phyloP scores from a whole-genome alignment of 2,797 vertebrate genomes.

The Australoheros facetus region DNA sequence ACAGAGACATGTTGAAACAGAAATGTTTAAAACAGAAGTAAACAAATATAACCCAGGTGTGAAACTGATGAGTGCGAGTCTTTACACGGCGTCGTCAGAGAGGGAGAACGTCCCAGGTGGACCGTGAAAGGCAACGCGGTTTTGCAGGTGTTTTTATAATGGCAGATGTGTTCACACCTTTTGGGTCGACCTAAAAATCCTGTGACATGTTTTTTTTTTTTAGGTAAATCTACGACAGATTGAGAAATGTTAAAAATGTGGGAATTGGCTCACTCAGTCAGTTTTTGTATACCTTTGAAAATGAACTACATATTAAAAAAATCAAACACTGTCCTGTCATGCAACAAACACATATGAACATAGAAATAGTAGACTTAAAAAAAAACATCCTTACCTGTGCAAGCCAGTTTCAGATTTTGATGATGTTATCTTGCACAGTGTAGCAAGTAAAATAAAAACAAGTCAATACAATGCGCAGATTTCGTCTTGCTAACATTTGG shows the following conservation, averaged over 20 bases:
- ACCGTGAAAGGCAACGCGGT: not conserved
- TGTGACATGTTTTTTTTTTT: not conserved
- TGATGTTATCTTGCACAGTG: not conserved
- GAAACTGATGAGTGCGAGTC: constrained; percentile 7
- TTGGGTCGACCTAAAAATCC: not conserved
- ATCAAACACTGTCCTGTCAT: no score
- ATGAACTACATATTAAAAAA: not conserved
- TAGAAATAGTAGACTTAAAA: not conserved
- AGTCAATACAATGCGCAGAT: not conserved
- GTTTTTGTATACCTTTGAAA: not conserved
- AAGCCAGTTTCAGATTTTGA: not conserved
- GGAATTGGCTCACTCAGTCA: not conserved
- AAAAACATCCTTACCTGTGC: not conserved
- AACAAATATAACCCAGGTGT: constrained; percentile 30
- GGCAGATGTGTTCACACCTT: constrained; percentile 2
- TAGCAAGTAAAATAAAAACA: not conserved
- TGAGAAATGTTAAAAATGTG: not conserved
- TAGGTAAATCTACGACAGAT: not conserved
- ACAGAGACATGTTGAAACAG: constrained; percentile 6
- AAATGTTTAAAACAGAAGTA: constrained; percentile 11
- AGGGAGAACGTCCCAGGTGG: not conserved
- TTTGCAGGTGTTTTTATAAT: constrained; percentile 30
- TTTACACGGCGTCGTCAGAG: not conserved
- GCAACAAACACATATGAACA: not conserved
- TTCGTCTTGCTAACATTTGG: constrained; percentile 1